Evolutionary conservation across 2,888 invertebrate genomes (phyloP).

Genomic region (Poecilobothrus nobilitatus): DNA sequence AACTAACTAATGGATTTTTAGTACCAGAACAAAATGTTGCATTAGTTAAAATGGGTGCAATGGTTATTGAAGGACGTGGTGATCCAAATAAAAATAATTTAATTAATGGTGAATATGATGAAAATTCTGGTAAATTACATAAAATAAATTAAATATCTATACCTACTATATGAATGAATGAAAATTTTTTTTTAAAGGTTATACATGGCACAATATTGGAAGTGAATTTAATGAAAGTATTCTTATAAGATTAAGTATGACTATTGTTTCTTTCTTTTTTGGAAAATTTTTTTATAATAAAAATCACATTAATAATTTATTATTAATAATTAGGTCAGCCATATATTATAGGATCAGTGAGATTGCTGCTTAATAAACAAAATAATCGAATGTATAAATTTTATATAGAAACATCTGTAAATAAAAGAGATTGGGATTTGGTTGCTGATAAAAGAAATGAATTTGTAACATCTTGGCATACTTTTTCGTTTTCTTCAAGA

Average conservation of each 20-base stretch:
- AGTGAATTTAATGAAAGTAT: conserved; percentile 67
- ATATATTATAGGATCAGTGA: conserved; percentile 80
- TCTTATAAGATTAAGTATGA: conserved; percentile 74
- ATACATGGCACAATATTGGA: conserved; percentile 93
- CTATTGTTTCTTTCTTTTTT: no score
- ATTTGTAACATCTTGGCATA: conserved; percentile 89
- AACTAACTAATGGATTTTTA: conserved; percentile 64
- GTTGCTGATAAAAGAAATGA: conserved; percentile 82
- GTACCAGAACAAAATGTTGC: conserved; percentile 88
- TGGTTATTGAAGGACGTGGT: conserved; percentile 76
- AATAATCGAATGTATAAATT: conserved; percentile 94
- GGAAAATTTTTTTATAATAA: background rate
- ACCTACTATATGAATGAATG: no score
- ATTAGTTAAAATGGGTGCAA: conserved; percentile 78
- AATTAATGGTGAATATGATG: conserved; percentile 70
- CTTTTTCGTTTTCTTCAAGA: conserved; percentile 69
- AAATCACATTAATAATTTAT: no score
- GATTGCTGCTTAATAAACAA: conserved; percentile 86
- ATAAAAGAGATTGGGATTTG: conserved; percentile 86
- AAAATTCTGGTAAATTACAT: background rate
- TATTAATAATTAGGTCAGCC: conserved; percentile 63
- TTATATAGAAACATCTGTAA: conserved; percentile 88
- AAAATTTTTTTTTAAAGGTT: conserved; percentile 51
- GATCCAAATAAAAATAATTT: conserved; percentile 89
- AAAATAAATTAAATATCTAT: background rate